Conservation (phyloP, 2,113 vertebrate genomes). For the Petrocephalus microphthalmus region DNA sequence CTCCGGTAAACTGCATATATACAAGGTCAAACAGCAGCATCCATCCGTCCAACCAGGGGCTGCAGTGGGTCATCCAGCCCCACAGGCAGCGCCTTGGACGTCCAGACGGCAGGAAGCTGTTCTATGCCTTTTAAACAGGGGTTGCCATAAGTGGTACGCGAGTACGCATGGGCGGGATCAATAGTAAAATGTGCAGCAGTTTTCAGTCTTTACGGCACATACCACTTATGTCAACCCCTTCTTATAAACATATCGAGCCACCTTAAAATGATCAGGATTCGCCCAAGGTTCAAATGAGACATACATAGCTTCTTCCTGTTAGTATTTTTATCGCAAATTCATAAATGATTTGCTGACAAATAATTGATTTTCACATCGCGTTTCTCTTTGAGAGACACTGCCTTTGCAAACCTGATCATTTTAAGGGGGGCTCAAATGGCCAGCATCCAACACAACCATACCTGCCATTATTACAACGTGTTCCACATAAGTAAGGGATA, state of each 20-base stretch:
- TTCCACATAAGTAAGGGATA: too few species aligned
- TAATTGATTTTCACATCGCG: neutral
- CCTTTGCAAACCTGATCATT: neutral
- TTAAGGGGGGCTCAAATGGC: neutral
- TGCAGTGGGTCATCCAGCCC: neutral
- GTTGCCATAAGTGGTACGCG: too few species aligned
- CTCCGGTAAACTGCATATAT: neutral
- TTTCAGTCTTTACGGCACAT: too few species aligned
- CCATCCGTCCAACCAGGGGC: neutral
- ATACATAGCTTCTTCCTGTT: neutral
- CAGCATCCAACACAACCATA: too few species aligned
- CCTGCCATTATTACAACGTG: neutral
- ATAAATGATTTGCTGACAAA: neutral
- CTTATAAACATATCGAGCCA: neutral
- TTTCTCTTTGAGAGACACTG: neutral
- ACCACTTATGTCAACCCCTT: too few species aligned
- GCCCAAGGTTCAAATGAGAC: neutral
- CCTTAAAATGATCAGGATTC: neutral
- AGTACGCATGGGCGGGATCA: too few species aligned
- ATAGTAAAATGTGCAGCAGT: too few species aligned
- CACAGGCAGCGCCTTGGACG: neutral
- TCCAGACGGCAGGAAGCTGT: neutral
- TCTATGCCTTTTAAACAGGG: neutral
- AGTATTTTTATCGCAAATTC: neutral
- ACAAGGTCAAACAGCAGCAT: neutral